A percentile compares a stretch with the other conserved stretches of the same genome.
These are phyloP conservation scores for Caenorhabditis imperialis DNA, from an alignment of 2,888 invertebrate genomes.

Conservation along the genomic window DNA sequence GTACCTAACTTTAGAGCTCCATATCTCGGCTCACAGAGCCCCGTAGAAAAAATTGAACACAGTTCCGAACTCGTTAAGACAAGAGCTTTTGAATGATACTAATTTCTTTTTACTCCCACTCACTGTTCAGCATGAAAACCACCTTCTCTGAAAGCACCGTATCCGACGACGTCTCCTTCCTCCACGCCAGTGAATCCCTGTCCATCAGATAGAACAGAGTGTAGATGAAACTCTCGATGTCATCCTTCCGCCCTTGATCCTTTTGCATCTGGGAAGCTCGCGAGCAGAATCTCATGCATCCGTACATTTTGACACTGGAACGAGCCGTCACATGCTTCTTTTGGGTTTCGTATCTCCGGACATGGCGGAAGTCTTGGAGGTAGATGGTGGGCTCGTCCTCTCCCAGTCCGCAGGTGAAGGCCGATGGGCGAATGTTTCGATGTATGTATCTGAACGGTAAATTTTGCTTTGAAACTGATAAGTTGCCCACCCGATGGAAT, in stretches of 20 bases:
- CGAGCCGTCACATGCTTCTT: constrained; percentile 35
- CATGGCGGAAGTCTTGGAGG: constrained; percentile 27
- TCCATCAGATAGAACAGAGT: constrained; percentile 34
- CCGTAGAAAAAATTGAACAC: too few species aligned
- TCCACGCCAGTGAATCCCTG: constrained; percentile 28
- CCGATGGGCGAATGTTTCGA: constrained; percentile 35
- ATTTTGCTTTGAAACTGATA: too few species aligned
- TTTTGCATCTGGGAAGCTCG: constrained; percentile 14
- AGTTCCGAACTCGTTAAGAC: too few species aligned
- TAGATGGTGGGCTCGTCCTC: constrained; percentile 8
- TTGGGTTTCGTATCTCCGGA: constrained; percentile 27
- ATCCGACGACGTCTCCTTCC: constrained; percentile 6
- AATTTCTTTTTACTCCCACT: not conserved
- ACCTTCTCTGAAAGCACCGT: constrained; percentile 12
- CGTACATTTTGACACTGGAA: constrained; percentile 21
- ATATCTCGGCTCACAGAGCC: too few species aligned
- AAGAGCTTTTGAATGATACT: not conserved
- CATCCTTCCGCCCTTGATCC: constrained; percentile 39
- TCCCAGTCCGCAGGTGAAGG: constrained; percentile 22
- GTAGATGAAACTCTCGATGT: constrained; percentile 36
- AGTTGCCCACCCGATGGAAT: constrained; percentile 14
- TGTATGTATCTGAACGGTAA: constrained; percentile 14
- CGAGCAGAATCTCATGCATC: constrained; percentile 15
- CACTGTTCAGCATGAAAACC: constrained; percentile 21
- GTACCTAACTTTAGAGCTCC: too few species aligned